Conservation (phyloP, 2,797 vertebrate genomes). For the Chelidonichthys spinosus region DNA sequence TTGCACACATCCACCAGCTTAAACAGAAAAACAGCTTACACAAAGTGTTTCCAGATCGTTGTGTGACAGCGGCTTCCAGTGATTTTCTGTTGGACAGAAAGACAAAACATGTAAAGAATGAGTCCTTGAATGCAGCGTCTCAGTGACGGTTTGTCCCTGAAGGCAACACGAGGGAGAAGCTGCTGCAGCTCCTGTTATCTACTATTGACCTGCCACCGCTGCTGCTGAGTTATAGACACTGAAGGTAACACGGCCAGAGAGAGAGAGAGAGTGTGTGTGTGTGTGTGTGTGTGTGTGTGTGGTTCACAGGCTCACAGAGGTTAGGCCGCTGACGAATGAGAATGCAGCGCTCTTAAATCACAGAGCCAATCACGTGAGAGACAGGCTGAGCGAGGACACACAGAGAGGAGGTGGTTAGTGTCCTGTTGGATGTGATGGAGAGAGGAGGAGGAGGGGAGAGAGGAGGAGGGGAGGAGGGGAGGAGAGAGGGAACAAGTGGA, state of each 20-base stretch:
- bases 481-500: accelerated
- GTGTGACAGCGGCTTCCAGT: no score
- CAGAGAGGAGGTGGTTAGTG: slow-evolving; percentile 75
- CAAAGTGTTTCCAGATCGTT: no score
- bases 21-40: no score
- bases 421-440: slow-evolving; percentile 70
- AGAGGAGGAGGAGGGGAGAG: not conserved
- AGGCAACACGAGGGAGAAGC: slow-evolving; percentile 32
- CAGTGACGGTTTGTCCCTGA: slow-evolving; percentile 32
- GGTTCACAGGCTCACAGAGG: slow-evolving; percentile 57
- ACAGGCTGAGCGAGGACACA: slow-evolving; percentile 74
- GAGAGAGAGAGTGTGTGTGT: slow-evolving; percentile 10
- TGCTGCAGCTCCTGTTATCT: slow-evolving; percentile 63
- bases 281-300: slow-evolving; percentile 3
- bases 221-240: slow-evolving; percentile 68
- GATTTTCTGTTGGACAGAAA: no score
- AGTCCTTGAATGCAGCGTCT: slow-evolving; percentile 20
- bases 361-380: slow-evolving; percentile 78
- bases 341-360: slow-evolving; percentile 79
- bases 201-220: slow-evolving; percentile 58
- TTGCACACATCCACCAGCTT: no score
- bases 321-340: slow-evolving; percentile 71
- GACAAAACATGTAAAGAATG: no score
- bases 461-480: no score
- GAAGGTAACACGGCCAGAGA: slow-evolving; percentile 32